Percentiles rank a stretch among this genome's conserved stretches.
Conservation (phyloP, 2,888 invertebrate genomes). For the Andrena fulva region DNA sequence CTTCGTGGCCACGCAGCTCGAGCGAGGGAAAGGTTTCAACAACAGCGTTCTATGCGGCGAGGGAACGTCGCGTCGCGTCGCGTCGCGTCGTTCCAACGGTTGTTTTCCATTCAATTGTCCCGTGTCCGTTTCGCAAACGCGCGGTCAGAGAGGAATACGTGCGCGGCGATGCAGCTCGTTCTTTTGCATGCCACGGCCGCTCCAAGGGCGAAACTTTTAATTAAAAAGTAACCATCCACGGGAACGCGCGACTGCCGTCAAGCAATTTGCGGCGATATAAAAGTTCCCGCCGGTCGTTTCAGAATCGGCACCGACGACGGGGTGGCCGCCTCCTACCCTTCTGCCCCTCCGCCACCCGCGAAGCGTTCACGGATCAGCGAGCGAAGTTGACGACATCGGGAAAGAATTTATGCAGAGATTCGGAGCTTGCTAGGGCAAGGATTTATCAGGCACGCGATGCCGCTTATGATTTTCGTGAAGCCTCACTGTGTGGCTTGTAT, state of each 20-base stretch:
- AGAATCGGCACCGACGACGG: slow-evolving; percentile 45
- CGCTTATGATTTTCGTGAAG: too few species aligned
- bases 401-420: background rate
- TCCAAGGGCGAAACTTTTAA: slow-evolving; percentile 71
- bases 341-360: background rate
- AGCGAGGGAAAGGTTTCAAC: background rate
- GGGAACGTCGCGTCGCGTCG: background rate
- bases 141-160: background rate
- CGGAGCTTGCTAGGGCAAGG: too few species aligned
- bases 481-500: too few species aligned
- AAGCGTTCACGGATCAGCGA: background rate
- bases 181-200: slow-evolving; percentile 7
- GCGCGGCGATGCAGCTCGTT: slow-evolving; percentile 27
- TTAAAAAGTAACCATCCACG: slow-evolving; percentile 71
- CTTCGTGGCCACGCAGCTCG: background rate
- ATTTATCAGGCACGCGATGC: background rate
- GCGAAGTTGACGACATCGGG: background rate
- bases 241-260: slow-evolving; percentile 41
- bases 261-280: slow-evolving; percentile 71
- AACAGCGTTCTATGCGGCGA: background rate
- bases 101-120: slow-evolving; percentile 30
- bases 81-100: background rate
- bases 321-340: slow-evolving; percentile 13
- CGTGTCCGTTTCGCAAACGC: slow-evolving; percentile 11
- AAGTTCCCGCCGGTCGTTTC: slow-evolving; percentile 58